These are phyloP conservation scores for Belonocnema kinseyi DNA, from an alignment of 1,140 invertebrate species.

Conservation along the genomic window DNA sequence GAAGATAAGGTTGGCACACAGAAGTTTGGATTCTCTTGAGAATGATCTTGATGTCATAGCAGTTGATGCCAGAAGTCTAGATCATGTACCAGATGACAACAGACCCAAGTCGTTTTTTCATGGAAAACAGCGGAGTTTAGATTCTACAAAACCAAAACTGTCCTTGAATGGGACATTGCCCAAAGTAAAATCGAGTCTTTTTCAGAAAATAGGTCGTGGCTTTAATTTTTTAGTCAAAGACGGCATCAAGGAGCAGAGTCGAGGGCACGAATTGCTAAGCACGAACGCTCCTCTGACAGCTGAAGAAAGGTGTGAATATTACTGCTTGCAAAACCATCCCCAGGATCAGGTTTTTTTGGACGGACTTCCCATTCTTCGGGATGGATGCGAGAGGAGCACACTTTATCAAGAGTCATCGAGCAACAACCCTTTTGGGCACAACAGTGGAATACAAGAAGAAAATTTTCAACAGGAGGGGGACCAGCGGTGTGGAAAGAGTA, in stretches of 20 bases:
- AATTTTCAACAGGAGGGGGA: not conserved
- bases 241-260: slow-evolving; percentile 45
- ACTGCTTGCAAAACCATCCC: slow-evolving; percentile 42
- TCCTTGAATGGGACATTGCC: slow-evolving; percentile 26
- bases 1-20: not conserved
- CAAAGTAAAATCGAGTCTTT: slow-evolving; percentile 57
- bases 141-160: slow-evolving; percentile 56
- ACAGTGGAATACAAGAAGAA: not conserved
- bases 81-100: slow-evolving; percentile 50
- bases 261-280: slow-evolving; percentile 35
- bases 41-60: not conserved
- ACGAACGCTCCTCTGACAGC: slow-evolving; percentile 45
- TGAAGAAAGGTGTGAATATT: slow-evolving; percentile 64
- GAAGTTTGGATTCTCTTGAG: not conserved
- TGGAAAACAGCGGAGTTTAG: slow-evolving; percentile 56
- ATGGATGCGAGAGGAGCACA: not conserved
- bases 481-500: not conserved
- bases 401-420: not conserved
- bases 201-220: slow-evolving; percentile 61
- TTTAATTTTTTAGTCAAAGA: slow-evolving; percentile 63
- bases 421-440: not conserved
- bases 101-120: slow-evolving; percentile 49
- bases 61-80: slow-evolving; percentile 57
- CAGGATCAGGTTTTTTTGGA: slow-evolving; percentile 24
- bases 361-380: slow-evolving; percentile 22